Evolutionary conservation across 2,888 invertebrate genomes (phyloP).

Genomic region (Orgyia antiqua): DNA sequence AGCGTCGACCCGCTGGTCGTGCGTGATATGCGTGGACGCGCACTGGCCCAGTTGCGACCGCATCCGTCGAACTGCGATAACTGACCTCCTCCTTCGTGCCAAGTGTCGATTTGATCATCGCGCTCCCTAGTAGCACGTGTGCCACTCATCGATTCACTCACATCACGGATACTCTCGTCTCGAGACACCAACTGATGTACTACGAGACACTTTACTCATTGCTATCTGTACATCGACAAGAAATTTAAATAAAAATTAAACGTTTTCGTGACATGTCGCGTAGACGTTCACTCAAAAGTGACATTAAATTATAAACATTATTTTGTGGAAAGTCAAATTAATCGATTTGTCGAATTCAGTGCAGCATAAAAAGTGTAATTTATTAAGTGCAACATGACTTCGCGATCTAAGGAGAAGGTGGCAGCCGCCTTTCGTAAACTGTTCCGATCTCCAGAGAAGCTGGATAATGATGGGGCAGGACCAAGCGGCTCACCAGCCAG

Average conservation of each 20-base stretch:
- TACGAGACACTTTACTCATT: slow-evolving; percentile 22
- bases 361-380: slow-evolving; percentile 37
- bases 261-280: slow-evolving; percentile 46
- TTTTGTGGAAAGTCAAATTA: slow-evolving; percentile 33
- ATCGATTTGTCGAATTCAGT: slow-evolving; percentile 37
- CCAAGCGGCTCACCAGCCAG: slow-evolving; percentile 80
- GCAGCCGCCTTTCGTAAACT: slow-evolving; percentile 88
- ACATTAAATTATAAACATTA: slow-evolving; percentile 29
- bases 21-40: slow-evolving; percentile 47
- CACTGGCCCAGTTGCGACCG: slow-evolving; percentile 47
- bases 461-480: slow-evolving; percentile 80
- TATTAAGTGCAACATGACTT: slow-evolving; percentile 80
- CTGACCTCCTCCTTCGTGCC: slow-evolving; percentile 54
- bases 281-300: slow-evolving; percentile 33
- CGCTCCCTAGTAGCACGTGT: slow-evolving; percentile 60
- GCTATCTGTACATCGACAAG: slow-evolving; percentile 17
- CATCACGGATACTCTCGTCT: slow-evolving; percentile 33
- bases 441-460: slow-evolving; percentile 85
- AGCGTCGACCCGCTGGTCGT: slow-evolving; percentile 31
- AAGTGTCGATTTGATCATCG: slow-evolving; percentile 60
- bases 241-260: slow-evolving; percentile 42
- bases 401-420: slow-evolving; percentile 89
- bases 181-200: slow-evolving; percentile 46
- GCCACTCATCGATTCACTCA: slow-evolving; percentile 34
- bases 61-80: slow-evolving; percentile 51